A percentile compares a stretch with the other conserved stretches of the same genome.
These are phyloP conservation scores for Toxostoma redivivum DNA, from an alignment of 2,113 vertebrate species.

Conservation along the genomic window DNA sequence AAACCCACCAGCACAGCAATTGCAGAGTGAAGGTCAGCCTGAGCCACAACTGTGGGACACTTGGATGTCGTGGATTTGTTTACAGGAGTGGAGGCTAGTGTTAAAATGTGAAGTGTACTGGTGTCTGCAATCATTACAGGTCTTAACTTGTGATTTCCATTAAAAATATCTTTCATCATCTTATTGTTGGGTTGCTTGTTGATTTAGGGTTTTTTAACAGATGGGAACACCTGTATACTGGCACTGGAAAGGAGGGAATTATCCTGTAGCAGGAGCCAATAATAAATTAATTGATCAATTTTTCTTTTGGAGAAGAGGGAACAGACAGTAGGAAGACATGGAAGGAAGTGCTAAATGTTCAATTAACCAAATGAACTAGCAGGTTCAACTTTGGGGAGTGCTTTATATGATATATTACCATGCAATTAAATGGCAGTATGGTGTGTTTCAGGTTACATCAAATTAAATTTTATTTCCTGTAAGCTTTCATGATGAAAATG, in stretches of 20 bases:
- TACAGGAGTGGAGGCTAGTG: neutral
- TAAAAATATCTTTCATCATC: neutral
- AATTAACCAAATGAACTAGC: neutral
- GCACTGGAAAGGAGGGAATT: neutral
- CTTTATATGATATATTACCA: neutral
- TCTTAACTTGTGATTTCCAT: neutral
- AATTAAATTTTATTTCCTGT: neutral
- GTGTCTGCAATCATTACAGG: accelerated
- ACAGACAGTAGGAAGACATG: neutral
- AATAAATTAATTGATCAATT: neutral
- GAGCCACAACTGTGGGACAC: neutral
- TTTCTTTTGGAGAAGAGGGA: neutral
- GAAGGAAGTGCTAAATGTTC: neutral
- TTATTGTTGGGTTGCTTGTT: neutral
- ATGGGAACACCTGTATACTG: neutral
- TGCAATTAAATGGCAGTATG: neutral
- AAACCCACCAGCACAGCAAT: neutral
- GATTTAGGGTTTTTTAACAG: neutral
- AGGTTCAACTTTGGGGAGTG: neutral
- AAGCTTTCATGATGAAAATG: neutral
- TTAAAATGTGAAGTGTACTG: neutral
- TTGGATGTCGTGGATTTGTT: neutral
- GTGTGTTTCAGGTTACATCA: neutral
- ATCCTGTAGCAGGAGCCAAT: neutral
- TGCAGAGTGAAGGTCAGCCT: neutral